A percentile compares a stretch with the other conserved stretches of the same genome.
Conservation (phyloP, 2,888 invertebrate genomes). For the Ditula angustiorana region DNA sequence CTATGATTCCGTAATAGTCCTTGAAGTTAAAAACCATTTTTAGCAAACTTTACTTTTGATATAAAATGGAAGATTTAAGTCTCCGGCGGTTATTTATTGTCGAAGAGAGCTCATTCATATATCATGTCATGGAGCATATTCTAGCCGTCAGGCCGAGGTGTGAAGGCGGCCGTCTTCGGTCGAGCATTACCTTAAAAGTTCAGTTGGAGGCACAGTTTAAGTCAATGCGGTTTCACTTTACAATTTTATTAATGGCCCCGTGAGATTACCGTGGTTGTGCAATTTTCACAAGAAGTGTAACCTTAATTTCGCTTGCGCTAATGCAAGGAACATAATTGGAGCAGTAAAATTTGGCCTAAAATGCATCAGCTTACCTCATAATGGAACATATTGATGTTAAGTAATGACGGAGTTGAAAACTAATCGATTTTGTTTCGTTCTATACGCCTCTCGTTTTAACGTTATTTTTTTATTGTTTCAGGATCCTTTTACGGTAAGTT, state of each 20-base stretch:
- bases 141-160: too few relatives aligned
- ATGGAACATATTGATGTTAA: slow-evolving; percentile 39
- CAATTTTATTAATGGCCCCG: slow-evolving; percentile 33
- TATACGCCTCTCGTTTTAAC: slow-evolving; percentile 37
- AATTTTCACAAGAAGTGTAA: slow-evolving; percentile 39
- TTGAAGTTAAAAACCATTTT: neutral
- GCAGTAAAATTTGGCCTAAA: slow-evolving; percentile 38
- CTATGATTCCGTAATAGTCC: neutral
- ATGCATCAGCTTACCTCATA: slow-evolving; percentile 29
- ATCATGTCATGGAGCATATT: too few relatives aligned
- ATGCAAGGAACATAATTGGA: slow-evolving; percentile 39
- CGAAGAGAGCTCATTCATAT: too few relatives aligned
- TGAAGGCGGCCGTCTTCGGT: too few relatives aligned
- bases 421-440: slow-evolving; percentile 38
- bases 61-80: too few relatives aligned
- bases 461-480: slow-evolving; percentile 80
- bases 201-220: neutral
- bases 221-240: slow-evolving; percentile 21
- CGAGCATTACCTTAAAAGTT: neutral
- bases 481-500: slow-evolving; percentile 87
- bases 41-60: too few relatives aligned
- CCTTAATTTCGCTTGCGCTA: slow-evolving; percentile 38
- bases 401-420: slow-evolving; percentile 29
- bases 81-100: too few relatives aligned
- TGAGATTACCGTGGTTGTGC: slow-evolving; percentile 27